Base-by-base conservation (phyloP, 2,113 vertebrate species). In the Ptilonorhynchus violaceus region DNA sequence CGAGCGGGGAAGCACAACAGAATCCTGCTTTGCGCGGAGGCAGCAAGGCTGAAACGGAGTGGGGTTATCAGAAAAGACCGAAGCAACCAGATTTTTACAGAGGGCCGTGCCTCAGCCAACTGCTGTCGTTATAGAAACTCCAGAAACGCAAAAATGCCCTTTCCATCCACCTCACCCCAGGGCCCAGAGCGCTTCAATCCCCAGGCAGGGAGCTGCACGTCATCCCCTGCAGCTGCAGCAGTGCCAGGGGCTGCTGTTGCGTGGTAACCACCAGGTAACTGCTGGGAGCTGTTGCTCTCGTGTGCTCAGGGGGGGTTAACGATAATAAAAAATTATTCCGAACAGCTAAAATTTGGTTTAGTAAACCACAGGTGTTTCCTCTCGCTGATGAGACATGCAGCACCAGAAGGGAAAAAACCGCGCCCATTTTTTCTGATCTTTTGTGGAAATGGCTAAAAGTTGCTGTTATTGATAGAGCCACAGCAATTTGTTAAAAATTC, bases 241-340 rank as follows among this genome's bases (percentile, higher is more conserved):
- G 47, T 18, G 47, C 85, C 77, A 75, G 62, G 81, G 44, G 64
- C 85, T 75, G 67, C 95, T 16, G 96, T 96, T 96, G 94, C 97
- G 88, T 93, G 92, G 97, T 96, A 89, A 98, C 97, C 46, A 62
- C 64, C 50, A 83, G 96, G 94, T 91, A 93, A 49, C 25, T 39
- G 80, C 22, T 75, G 69, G 44, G n/a, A 76, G 72, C 63, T 81
- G 60, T 39, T 72, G 23, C 74, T 55, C 60, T 72, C 92, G 70
- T 24, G 64, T 75, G 66, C n/a, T 39, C 37, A n/a, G 37, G 37
- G 37, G 37, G 10, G 37, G 8, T 10, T 39, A 39, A 39, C 37
- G 37, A 39, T 39, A 39, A 39, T 39, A 42, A 42, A 42, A 42
- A 42, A 42, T 15, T 42, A 15, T 42, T 21, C 46, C 20, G 19